phyloP scores from a whole-genome alignment of 1,140 invertebrate species.

The Bombus breviceps region DNA sequence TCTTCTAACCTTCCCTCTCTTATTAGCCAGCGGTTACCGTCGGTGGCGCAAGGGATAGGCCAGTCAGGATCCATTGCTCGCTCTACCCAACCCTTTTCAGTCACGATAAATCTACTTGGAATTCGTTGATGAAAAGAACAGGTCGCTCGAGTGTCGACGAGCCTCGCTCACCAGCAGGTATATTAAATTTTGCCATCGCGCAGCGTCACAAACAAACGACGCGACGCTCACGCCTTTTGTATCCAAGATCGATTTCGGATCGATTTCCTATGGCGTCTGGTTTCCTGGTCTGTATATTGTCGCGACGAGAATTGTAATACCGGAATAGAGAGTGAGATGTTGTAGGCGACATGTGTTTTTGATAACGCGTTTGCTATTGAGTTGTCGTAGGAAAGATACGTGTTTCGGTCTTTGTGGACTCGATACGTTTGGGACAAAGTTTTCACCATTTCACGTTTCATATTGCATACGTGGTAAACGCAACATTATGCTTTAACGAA shows the following conservation, averaged over 20 bases:
- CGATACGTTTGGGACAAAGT: not conserved
- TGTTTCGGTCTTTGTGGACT: not conserved
- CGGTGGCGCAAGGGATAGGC: not conserved
- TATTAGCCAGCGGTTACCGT: not conserved
- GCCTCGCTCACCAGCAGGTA: not conserved
- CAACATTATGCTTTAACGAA: no score
- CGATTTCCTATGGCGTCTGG: not conserved
- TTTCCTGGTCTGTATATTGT: not conserved
- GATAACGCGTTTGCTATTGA: not conserved
- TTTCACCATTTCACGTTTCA: not conserved
- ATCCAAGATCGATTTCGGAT: not conserved
- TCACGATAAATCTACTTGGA: conserved; percentile 28
- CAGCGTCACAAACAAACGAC: no score
- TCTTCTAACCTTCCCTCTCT: not conserved
- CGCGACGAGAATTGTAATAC: not conserved
- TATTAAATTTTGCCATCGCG: conserved; percentile 36
- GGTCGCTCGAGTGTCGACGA: not conserved
- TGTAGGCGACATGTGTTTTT: not conserved
- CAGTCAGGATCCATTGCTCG: not conserved
- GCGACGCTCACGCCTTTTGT: not conserved
- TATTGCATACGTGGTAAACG: no score
- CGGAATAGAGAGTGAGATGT: not conserved
- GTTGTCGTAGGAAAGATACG: not conserved
- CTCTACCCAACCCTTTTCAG: not conserved
- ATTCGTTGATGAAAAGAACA: conserved; percentile 40